phyloP scores from a whole-genome alignment of 1,140 invertebrate genomes.

The Bombyx mori region DNA sequence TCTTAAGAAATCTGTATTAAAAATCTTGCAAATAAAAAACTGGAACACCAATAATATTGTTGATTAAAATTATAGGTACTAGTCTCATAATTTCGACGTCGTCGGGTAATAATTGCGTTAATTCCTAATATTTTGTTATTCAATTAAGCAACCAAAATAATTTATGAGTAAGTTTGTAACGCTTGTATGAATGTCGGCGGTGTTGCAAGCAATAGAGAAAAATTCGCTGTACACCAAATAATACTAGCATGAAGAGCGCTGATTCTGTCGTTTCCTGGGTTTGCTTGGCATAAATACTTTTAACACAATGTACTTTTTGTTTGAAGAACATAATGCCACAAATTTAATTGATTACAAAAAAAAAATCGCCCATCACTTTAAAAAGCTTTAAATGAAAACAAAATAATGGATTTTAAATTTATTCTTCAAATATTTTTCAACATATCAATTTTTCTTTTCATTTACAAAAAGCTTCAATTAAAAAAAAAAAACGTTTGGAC shows the following conservation, averaged over 20 bases:
- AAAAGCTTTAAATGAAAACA: neutral
- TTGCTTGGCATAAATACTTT: too few species aligned
- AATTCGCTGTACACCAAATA: conserved; percentile 44
- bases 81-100: too few species aligned
- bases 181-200: conserved; percentile 3
- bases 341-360: neutral
- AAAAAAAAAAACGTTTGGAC: conserved; percentile 14
- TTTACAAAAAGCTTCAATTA: conserved; percentile 24
- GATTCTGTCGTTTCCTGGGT: too few species aligned
- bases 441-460: conserved; percentile 12
- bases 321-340: neutral
- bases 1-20: neutral
- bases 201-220: conserved; percentile 17
- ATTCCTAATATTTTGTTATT: neutral
- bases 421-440: conserved; percentile 6
- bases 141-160: neutral
- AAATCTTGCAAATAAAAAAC: neutral
- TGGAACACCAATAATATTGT: too few species aligned
- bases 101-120: too few species aligned
- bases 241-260: conserved; percentile 22
- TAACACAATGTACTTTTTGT: too few species aligned
- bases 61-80: too few species aligned
- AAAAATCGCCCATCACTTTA: neutral
- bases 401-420: neutral
- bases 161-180: too few species aligned